phyloP scores from a whole-genome alignment of 53 echinoderm and acorn worm genomes.

The Luidia sarsii region DNA sequence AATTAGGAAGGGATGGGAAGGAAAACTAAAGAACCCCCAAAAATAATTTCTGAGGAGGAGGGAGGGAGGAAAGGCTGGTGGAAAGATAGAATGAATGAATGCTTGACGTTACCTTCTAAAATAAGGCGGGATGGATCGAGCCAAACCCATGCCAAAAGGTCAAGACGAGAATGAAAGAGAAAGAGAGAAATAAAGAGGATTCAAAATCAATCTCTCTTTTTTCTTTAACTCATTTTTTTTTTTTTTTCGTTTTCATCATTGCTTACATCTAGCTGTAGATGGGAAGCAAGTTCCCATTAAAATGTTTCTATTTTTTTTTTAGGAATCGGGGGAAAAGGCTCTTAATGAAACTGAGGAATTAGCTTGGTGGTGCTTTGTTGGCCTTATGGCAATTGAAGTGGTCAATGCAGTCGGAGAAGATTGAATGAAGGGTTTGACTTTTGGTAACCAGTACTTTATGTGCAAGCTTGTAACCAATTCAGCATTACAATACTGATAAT shows the following conservation, averaged over 20 bases:
- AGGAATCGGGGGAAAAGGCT: too few species aligned
- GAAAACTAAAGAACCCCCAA: too few species aligned
- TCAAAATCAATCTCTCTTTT: constrained; percentile 16
- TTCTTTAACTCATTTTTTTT: background rate
- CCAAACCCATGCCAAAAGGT: constrained; percentile 30
- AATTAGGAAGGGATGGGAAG: too few species aligned
- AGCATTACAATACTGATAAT: too few species aligned
- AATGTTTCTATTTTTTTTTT: too few species aligned
- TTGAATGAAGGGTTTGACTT: too few species aligned
- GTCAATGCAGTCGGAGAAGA: too few species aligned
- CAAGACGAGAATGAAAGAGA: background rate
- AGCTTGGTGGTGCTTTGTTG: too few species aligned
- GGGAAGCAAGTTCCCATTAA: background rate
- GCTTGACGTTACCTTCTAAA: constrained; percentile 49
- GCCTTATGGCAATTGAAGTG: too few species aligned
- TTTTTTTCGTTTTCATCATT: background rate
- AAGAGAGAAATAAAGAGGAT: constrained; percentile 29
- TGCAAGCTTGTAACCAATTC: too few species aligned
- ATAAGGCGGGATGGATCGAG: constrained; percentile 23
- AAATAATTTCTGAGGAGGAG: background rate
- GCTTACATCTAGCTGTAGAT: background rate
- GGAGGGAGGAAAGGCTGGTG: background rate
- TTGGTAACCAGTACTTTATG: too few species aligned
- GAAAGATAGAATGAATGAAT: constrained; percentile 33
- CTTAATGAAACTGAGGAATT: too few species aligned